Evolutionary conservation across 2,797 vertebrate genomes (phyloP).

Genomic region (Pantherophis vulpinus): DNA sequence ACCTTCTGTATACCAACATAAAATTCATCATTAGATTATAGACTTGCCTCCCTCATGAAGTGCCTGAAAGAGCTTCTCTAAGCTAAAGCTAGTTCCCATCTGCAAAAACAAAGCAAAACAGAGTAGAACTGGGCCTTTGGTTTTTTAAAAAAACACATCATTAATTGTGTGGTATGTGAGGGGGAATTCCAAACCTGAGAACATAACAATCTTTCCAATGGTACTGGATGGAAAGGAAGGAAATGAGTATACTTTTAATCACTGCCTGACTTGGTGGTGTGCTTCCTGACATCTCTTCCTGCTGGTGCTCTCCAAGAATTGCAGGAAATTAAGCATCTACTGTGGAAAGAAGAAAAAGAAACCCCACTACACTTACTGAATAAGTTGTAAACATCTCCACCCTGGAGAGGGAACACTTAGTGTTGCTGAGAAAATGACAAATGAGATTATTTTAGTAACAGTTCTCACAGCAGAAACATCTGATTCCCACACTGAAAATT

Average conservation of each 20-base stretch:
- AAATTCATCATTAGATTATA: background rate
- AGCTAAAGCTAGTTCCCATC: background rate
- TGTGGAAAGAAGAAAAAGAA: conserved; percentile 55
- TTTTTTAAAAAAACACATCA: background rate
- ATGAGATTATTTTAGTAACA: conserved; percentile 12
- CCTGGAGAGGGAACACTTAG: background rate
- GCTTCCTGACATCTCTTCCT: conserved; percentile 61
- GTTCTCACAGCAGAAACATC: background rate
- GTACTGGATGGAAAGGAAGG: conserved; percentile 25
- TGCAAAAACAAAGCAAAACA: background rate
- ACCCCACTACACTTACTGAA: conserved; percentile 29
- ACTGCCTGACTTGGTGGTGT: conserved; percentile 28
- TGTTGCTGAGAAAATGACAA: conserved; percentile 45
- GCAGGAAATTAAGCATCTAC: conserved; percentile 61
- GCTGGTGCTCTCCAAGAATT: conserved; percentile 66
- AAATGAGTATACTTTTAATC: conserved; percentile 51
- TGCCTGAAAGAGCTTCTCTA: background rate
- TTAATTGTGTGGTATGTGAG: background rate
- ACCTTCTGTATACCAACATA: background rate
- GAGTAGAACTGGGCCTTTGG: background rate
- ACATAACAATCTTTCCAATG: conserved; percentile 17
- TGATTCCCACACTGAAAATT: background rate
- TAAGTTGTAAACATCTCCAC: conserved; percentile 56
- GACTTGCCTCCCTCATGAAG: background rate
- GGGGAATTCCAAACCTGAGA: conserved; percentile 15